Evolutionary conservation across 2,888 invertebrate species (phyloP), one percentile per base, ranked within the genome.

Genomic region (Neoitamus cyanurus): DNA sequence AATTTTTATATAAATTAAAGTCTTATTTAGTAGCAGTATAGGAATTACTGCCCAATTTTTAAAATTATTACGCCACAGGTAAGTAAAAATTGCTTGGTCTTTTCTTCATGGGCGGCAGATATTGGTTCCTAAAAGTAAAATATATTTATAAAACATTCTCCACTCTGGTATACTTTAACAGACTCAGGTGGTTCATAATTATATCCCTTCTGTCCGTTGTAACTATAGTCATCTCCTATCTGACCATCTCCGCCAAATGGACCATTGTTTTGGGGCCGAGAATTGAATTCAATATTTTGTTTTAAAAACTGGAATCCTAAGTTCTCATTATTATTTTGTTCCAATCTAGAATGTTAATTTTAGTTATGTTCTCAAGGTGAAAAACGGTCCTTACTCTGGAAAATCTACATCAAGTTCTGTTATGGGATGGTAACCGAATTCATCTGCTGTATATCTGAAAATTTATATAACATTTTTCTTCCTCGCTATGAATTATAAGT

Each of bases 341-440:
- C 46, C 1, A 34, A 30, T 25, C 78, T 37, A 28, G n/a, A 75
- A 11, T 9, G 20, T 7, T 25, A 73, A 15, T 3, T 48, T 31
- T 58, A 58, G 1, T 34, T 58, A 37, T 36, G 4, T 30, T 0
- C 30, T 68, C 25, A 69, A 37, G 70, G 36, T 37, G 4, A 13
- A 34, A 82, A 68, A 75, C 73, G 3, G 6, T 68, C 80, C 75
- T 85, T 83, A 86, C 86, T 90, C 90, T 13, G 91, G 90, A 68
- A 91, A 88, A 36, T 90, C 90, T 34, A 91, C 88, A 85, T 91
- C 91, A 15, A 91, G 88, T 85, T 91, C 91, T n/a, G 91, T 91
- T 42, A 90, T 90, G 73, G 91, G 91, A 88, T 91, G 91, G 58
- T 91, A 91, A 25, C 91, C 91, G 58, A 90, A 89, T 86, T 91